A percentile compares a stretch with the other conserved stretches of the same genome.
These are phyloP conservation scores for Ceyx erithaca DNA, from an alignment of 2,797 vertebrate species.

Conservation along the genomic window DNA sequence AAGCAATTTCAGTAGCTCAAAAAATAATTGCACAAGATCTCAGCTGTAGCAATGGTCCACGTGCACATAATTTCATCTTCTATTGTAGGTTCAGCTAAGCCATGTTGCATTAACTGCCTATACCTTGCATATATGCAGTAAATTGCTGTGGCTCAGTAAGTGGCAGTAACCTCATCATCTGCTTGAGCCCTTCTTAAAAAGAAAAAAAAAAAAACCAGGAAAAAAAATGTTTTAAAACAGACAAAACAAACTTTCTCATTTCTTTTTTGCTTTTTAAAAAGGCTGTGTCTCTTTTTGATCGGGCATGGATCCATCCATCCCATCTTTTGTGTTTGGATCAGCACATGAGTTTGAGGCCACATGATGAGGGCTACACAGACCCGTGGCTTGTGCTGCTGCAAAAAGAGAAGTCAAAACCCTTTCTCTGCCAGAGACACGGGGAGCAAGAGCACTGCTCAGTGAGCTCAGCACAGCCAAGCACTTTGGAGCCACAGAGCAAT, in stretches of 20 bases:
- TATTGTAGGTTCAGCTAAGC: neutral
- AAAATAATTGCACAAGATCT: neutral
- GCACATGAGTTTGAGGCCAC: neutral
- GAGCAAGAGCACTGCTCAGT: neutral
- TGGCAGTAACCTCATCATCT: neutral
- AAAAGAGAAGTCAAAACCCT: constrained; percentile 12
- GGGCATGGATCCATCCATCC: neutral
- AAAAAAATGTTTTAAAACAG: neutral
- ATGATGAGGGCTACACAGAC: neutral
- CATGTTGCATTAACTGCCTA: neutral
- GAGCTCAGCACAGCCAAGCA: neutral
- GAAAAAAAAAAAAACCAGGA: too few relatives aligned
- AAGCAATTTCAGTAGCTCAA: neutral
- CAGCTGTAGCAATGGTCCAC: neutral
- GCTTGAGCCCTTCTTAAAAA: neutral
- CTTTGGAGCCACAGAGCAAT: constrained; percentile 46
- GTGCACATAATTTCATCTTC: neutral
- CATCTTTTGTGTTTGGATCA: neutral
- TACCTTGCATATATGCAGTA: neutral
- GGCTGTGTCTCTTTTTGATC: neutral
- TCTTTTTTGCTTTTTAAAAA: neutral
- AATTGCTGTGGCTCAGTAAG: neutral
- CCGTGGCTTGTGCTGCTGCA: neutral
- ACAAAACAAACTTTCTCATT: fast-evolving
- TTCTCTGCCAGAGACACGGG: neutral